Evolutionary conservation across 2,113 vertebrate species (phyloP).

Genomic region (Fukomys damarensis): DNA sequence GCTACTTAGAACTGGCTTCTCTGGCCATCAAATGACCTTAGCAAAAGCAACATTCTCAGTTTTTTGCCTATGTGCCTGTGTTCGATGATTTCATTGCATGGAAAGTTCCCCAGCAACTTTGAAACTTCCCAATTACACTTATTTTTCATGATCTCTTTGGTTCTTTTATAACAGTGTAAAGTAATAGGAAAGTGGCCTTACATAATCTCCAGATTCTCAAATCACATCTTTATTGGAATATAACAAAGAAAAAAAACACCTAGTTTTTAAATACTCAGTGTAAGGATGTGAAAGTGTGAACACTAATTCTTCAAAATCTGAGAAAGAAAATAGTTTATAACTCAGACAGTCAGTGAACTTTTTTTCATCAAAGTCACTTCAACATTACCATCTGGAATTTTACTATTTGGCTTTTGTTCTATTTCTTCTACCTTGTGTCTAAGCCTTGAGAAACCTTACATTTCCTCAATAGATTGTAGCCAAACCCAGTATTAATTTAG

Average conservation of each 20-base stretch:
- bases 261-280: neutral
- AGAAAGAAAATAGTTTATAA: neutral
- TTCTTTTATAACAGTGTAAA: neutral
- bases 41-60: neutral
- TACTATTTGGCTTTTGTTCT: constrained; percentile 20
- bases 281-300: neutral
- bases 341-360: neutral
- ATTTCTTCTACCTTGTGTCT: constrained; percentile 11
- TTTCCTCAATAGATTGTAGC: neutral
- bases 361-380: constrained; percentile 23
- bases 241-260: neutral
- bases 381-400: constrained; percentile 40
- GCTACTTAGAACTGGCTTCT: neutral
- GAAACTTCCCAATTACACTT: neutral
- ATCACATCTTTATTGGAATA: neutral
- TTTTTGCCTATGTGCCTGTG: neutral
- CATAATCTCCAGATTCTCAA: neutral
- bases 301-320: neutral
- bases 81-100: neutral
- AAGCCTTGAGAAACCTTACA: neutral
- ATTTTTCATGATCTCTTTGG: neutral
- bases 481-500: neutral
- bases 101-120: neutral
- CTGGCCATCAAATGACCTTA: neutral
- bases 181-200: neutral